phyloP scores from a whole-genome alignment of 2,888 invertebrate genomes.

The Ecliptopera silaceata region DNA sequence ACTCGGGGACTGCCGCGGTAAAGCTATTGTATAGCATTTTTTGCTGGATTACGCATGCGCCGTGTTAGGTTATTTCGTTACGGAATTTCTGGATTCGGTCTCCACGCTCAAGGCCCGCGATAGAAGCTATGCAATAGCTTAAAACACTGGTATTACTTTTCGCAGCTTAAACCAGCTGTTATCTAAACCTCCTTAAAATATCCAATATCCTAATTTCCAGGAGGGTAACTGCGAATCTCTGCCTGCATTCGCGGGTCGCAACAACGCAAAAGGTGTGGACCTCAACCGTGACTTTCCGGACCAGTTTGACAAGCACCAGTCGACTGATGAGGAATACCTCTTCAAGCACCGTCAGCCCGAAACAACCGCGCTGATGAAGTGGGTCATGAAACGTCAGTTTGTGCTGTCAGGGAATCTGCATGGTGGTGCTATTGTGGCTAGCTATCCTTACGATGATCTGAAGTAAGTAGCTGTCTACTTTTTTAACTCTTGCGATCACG shows the following conservation, averaged over 20 bases:
- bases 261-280: slow-evolving; percentile 91
- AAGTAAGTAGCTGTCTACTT: no score
- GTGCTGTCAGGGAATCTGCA: slow-evolving; percentile 97
- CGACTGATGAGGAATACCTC: slow-evolving; percentile 71
- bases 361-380: slow-evolving; percentile 93
- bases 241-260: slow-evolving; percentile 86
- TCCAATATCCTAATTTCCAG: slow-evolving; percentile 58
- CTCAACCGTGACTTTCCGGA: slow-evolving; percentile 97
- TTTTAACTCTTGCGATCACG: no score
- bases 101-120: no score
- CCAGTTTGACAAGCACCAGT: slow-evolving; percentile 85
- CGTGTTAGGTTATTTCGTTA: no score
- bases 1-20: no score
- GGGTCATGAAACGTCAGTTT: slow-evolving; percentile 94
- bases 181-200: no score
- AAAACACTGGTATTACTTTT: no score
- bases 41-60: no score
- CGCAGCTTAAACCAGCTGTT: no score
- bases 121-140: no score
- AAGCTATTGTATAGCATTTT: no score
- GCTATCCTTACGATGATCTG: slow-evolving; percentile 97
- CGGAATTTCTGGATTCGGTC: no score
- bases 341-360: slow-evolving; percentile 90
- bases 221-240: slow-evolving; percentile 92
- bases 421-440: slow-evolving; percentile 98